Evolutionary conservation across 1,140 invertebrate genomes (phyloP), one percentile per base, ranked within the genome.

Genomic region (Grapholita molesta): DNA sequence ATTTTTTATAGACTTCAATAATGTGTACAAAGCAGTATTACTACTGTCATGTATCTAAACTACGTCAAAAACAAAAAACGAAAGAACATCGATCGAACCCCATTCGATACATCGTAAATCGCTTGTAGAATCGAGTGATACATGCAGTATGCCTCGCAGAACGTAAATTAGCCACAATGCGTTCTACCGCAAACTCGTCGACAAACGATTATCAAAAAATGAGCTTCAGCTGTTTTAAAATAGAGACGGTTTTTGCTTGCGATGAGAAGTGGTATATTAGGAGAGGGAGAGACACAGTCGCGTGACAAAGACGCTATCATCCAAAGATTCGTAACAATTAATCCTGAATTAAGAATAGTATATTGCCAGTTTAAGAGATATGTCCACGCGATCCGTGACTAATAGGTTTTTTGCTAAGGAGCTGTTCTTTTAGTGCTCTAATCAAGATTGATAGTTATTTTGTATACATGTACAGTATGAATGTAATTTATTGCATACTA

Each of bases 341-440:
- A 61, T 61, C 28, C 28, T 61, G 55, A 61, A 61, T 61, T 61
- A 61, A 61, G 25, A 28, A 28, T 30, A 61, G 25, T 61, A 61
- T 30, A 61, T 61, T 61, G 23, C 55, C 15, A 15, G 28, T 28
- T 61, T 8, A 61, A 32, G 55, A 15, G 4, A 61, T 30, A 18
- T n/a, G 53, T 55, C 53, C 53, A 55, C 53, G 55, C 55, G 28
- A 61, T 48, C 9, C 55, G 55, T 61, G 55, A 61, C 12, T 61
- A 61, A 61, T 18, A 61, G 24, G 55, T 28, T 61, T 61, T 42
- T 48, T 15, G 5, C 42, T 61, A 61, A 30, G 55, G 30, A 61
- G 25, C 12, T 61, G 55, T 61, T 61, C 55, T 61, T 2, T 25
- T 30, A n/a, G 55, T 12, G 15, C 15, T 61, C 25, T 61, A 48